Conservation (phyloP, 2,888 invertebrate genomes). For the Frankliniella fusca region DNA sequence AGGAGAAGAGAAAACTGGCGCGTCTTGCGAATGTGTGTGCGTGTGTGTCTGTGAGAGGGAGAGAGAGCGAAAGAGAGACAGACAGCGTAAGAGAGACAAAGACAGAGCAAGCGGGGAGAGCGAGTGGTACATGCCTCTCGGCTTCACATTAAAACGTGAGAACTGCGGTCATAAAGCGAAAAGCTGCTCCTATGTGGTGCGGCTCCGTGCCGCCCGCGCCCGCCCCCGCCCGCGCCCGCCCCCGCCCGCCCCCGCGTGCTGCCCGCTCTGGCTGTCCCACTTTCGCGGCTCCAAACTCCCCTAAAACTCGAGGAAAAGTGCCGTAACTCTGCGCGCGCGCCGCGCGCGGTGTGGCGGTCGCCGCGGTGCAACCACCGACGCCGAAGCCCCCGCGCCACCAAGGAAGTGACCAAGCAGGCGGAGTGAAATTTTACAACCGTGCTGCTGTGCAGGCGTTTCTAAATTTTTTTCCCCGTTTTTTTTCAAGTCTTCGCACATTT, state of each 20-base stretch:
- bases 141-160: background rate
- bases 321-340: background rate
- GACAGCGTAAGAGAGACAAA: slow-evolving; percentile 14
- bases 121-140: background rate
- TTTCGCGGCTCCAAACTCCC: background rate
- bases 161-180: background rate
- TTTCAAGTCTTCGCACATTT: too few relatives aligned
- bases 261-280: background rate
- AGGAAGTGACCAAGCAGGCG: background rate
- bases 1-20: too few relatives aligned
- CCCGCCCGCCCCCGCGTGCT: background rate
- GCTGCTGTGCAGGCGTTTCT: background rate
- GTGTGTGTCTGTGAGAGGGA: slow-evolving; percentile 30
- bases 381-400: background rate
- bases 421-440: background rate
- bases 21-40: too few relatives aligned
- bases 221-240: background rate
- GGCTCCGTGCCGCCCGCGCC: background rate
- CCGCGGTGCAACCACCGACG: background rate
- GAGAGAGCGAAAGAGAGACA: slow-evolving; percentile 3
- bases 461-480: too few relatives aligned
- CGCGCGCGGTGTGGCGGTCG: background rate
- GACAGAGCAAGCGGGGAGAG: slow-evolving; percentile 17
- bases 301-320: slow-evolving; percentile 15
- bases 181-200: background rate